phyloP scores from a whole-genome alignment of 2,888 invertebrate genomes.

The Pachymerium ferrugineum region DNA sequence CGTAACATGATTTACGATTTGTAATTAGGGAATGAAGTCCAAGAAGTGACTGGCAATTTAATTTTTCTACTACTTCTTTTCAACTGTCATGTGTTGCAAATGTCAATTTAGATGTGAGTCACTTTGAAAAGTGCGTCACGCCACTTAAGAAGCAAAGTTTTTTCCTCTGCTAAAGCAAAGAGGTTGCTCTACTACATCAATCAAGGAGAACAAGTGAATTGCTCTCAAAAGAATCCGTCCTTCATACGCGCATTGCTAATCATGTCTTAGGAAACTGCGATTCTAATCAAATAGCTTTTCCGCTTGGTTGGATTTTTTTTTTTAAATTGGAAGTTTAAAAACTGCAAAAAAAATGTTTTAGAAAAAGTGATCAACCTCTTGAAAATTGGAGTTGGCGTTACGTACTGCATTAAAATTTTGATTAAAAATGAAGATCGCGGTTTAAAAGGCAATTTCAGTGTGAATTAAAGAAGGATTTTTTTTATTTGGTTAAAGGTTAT shows the following conservation, averaged over 20 bases:
- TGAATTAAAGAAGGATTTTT: too few relatives aligned
- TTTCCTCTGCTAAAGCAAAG: neutral
- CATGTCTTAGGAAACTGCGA: neutral
- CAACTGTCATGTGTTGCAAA: neutral
- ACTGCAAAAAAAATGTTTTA: too few relatives aligned
- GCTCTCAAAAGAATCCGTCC: neutral
- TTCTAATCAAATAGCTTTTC: neutral
- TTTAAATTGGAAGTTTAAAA: too few relatives aligned
- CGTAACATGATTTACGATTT: constrained; percentile 23
- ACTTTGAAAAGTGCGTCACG: neutral
- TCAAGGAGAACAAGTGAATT: constrained; percentile 5
- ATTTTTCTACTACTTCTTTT: constrained; percentile 13
- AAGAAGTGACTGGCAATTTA: constrained; percentile 22
- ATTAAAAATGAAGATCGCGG: too few relatives aligned
- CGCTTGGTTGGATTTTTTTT: too few relatives aligned
- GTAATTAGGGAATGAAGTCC: constrained; percentile 1
- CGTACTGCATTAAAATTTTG: too few relatives aligned
- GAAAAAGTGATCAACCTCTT: too few relatives aligned
- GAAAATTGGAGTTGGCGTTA: too few relatives aligned
- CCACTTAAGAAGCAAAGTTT: neutral
- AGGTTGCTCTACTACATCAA: neutral
- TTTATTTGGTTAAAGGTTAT: too few relatives aligned
- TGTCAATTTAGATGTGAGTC: neutral
- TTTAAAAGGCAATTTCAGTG: too few relatives aligned
- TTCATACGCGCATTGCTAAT: neutral